These are phyloP conservation scores for Drosophila busckii DNA, from an alignment of 1,140 invertebrate genomes.

Conservation along the genomic window DNA sequence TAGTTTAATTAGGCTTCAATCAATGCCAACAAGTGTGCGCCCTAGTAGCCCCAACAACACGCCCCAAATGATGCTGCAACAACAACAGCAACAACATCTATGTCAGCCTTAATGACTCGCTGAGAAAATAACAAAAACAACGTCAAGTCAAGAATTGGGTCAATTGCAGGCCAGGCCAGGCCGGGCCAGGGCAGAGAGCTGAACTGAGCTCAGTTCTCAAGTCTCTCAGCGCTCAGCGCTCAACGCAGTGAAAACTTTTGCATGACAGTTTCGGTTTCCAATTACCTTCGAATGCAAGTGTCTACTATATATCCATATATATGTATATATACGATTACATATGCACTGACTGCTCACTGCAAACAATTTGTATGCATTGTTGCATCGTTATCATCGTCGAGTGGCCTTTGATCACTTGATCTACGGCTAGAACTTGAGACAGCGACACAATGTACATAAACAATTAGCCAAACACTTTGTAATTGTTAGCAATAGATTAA, in stretches of 20 bases:
- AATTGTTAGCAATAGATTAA: too few species aligned
- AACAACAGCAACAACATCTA: background rate
- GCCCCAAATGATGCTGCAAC: background rate
- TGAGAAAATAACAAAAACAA: background rate
- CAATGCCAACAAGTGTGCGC: slow-evolving; percentile 58
- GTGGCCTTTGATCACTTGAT: slow-evolving; percentile 16
- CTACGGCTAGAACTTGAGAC: slow-evolving; percentile 7
- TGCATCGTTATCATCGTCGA: background rate
- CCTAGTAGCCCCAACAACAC: slow-evolving; percentile 33
- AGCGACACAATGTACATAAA: too few species aligned
- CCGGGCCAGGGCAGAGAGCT: background rate
- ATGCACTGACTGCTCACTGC: too few species aligned
- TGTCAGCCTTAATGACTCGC: slow-evolving; percentile 34
- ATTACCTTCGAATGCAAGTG: slow-evolving; percentile 17
- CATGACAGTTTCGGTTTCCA: slow-evolving; percentile 31
- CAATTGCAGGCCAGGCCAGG: slow-evolving; percentile 50
- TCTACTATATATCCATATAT: background rate
- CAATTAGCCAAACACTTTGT: too few species aligned
- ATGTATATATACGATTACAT: slow-evolving; percentile 1
- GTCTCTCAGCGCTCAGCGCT: background rate
- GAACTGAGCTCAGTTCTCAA: background rate
- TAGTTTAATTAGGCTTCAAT: slow-evolving; percentile 72
- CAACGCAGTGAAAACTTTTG: slow-evolving; percentile 2
- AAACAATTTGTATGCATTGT: slow-evolving; percentile 3
- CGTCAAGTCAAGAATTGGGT: slow-evolving; percentile 45